Base-by-base conservation (phyloP, 2,113 vertebrate genomes). In the Vireo altiloquus region DNA sequence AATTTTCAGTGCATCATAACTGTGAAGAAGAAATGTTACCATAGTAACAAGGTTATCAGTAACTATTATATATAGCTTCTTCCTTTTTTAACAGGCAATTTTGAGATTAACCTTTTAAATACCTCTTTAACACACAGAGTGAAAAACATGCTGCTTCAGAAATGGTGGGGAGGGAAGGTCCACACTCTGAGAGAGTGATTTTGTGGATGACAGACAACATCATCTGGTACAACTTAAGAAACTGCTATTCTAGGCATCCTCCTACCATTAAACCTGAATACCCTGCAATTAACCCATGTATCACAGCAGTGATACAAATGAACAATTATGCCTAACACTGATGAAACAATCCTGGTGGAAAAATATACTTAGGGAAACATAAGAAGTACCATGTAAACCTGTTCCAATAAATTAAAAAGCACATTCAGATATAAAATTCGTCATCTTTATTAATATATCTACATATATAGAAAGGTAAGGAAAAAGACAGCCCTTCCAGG, bases 41-140 rank as follows among this genome's bases (percentile, higher is more conserved):
- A 97, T 96, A 95, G 96, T 80, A 98, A 97, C 96, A 94, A 96
- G 96, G 94, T 95, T 94, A 97, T 63, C 60, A 70, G 82, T 87
- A 95, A 82, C 82, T 37, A 91, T 78, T 89, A 91, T 52, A 95
- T 89, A 93, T 54, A 95, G 91, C 74, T 42, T 95, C 91, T 54
- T 96, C 70, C 76, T 91, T 96, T 83, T 91, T 85, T 94, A 88
- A 95, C 70, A 79, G 39, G n/a, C 65, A 21, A 53, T 96, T 97
- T 97, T 93, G 91, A 95, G 72, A 93, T 94, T 81, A 93, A 54
- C 68, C 91, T 97, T 96, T 95, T 95, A 96, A 96, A 96, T 77
- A 94, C 10, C 12, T 39, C 85, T 82, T 96, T 93, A 95, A 89
- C 66, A 96, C 59, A 74, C 17, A 60, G 56, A 44, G 25, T 66